Conservation (phyloP, 2,888 invertebrate genomes). For the Scelioninae gen. 2 region DNA sequence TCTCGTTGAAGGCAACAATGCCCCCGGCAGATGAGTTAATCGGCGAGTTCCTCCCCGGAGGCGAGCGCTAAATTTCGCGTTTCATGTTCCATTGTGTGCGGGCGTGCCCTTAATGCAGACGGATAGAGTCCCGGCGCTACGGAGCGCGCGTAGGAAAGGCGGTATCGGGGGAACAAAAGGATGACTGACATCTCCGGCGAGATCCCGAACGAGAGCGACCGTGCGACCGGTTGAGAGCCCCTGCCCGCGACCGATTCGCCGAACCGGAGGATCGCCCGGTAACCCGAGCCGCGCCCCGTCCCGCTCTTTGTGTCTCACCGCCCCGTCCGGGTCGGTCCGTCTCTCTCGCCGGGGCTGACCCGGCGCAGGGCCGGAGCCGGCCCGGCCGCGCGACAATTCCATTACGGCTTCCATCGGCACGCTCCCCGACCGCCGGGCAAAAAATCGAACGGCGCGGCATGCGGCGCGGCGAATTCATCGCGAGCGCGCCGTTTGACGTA, state of each 20-base stretch:
- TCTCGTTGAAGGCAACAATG: conserved; percentile 75
- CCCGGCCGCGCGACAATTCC: conserved; percentile 68
- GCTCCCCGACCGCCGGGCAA: conserved; percentile 70
- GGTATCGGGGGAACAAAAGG: conserved; percentile 68
- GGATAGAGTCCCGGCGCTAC: conserved; percentile 60
- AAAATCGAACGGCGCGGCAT: conserved; percentile 63
- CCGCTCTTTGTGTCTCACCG: too few relatives aligned
- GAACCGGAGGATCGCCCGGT: conserved; percentile 71
- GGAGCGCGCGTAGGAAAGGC: conserved; percentile 62
- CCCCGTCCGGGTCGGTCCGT: too few relatives aligned
- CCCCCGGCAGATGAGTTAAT: conserved; percentile 75
- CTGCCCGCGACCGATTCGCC: conserved; percentile 70
- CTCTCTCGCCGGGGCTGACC: too few relatives aligned
- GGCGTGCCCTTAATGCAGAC: conserved; percentile 61
- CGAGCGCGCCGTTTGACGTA: conserved; percentile 71
- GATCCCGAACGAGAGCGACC: too few relatives aligned
- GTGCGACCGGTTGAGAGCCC: conserved; percentile 68
- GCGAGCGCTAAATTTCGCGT: conserved; percentile 64
- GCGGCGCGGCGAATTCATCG: conserved; percentile 65
- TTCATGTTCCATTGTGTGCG: conserved; percentile 64
- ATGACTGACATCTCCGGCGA: conserved; percentile 71
- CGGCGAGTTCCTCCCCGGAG: conserved; percentile 74
- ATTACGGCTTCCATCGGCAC: conserved; percentile 71
- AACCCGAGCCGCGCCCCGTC: conserved; percentile 69
- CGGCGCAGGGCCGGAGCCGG: too few relatives aligned